phyloP scores from a whole-genome alignment of 2,113 vertebrate species.

The Psittacula cyanocephala region DNA sequence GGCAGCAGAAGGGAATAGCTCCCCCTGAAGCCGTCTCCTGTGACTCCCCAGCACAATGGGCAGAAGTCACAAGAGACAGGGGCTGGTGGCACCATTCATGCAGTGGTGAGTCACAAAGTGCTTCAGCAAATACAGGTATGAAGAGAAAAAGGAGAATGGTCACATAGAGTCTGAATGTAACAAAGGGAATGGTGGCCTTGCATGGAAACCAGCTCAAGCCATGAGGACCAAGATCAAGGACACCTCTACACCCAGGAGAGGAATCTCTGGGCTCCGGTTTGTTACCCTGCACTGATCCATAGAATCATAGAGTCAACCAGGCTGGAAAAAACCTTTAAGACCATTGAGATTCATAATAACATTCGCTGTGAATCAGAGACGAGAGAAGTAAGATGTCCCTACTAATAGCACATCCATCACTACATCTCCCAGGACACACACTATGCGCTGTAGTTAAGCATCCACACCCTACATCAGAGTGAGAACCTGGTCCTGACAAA shows the following conservation, averaged over 20 bases:
- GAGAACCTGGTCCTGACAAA: neutral
- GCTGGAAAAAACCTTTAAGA: neutral
- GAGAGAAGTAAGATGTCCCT: neutral
- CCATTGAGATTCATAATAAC: neutral
- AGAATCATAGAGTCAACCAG: neutral
- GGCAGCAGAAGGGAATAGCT: neutral
- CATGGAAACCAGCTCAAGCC: neutral
- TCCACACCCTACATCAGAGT: neutral
- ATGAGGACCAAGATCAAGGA: neutral
- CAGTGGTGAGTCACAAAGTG: neutral
- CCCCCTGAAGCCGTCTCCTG: neutral
- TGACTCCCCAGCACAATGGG: too few relatives aligned
- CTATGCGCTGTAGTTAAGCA: fast-evolving
- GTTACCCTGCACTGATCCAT: neutral
- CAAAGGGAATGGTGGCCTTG: neutral
- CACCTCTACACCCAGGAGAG: neutral
- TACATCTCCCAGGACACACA: neutral
- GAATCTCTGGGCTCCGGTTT: neutral
- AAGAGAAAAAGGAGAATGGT: neutral
- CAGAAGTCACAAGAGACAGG: neutral
- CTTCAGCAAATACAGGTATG: neutral
- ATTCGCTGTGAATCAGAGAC: neutral
- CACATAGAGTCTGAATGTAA: fast-evolving
- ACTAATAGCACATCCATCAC: neutral
- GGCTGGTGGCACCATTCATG: neutral